These are phyloP conservation scores for Lucilia cuprina DNA, from an alignment of 1,140 invertebrate genomes.

Conservation along the genomic window DNA sequence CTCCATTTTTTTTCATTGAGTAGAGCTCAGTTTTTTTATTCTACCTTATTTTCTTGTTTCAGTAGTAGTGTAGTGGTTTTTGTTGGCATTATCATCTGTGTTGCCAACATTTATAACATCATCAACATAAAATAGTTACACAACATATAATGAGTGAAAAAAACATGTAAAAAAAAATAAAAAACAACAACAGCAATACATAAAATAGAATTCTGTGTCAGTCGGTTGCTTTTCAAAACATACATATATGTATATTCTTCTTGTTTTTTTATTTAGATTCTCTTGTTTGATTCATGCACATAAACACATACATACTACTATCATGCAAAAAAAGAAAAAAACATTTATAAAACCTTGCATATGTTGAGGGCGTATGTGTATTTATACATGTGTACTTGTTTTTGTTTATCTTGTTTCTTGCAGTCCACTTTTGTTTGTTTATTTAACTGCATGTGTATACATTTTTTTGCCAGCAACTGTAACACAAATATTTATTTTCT, in stretches of 20 bases:
- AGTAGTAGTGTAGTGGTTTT: no score
- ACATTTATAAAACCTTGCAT: not conserved
- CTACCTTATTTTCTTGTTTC: not conserved
- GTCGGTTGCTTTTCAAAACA: constrained; percentile 24
- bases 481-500: not conserved
- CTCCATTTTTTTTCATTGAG: not conserved
- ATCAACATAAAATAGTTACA: not conserved
- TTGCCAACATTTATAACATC: not conserved
- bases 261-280: not conserved
- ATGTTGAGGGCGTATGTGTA: not conserved
- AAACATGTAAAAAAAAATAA: not conserved
- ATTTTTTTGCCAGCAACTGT: not conserved
- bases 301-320: not conserved
- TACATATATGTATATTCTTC: no score
- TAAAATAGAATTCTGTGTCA: constrained; percentile 4
- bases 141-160: not conserved
- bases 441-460: not conserved
- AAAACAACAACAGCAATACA: not conserved
- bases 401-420: not conserved
- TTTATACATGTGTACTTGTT: not conserved
- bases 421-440: not conserved
- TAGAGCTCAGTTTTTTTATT: not conserved
- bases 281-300: not conserved
- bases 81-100: not conserved
- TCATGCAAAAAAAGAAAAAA: not conserved